Conservation (phyloP, 2,888 invertebrate genomes). For the Lycocerus yunnanus region DNA sequence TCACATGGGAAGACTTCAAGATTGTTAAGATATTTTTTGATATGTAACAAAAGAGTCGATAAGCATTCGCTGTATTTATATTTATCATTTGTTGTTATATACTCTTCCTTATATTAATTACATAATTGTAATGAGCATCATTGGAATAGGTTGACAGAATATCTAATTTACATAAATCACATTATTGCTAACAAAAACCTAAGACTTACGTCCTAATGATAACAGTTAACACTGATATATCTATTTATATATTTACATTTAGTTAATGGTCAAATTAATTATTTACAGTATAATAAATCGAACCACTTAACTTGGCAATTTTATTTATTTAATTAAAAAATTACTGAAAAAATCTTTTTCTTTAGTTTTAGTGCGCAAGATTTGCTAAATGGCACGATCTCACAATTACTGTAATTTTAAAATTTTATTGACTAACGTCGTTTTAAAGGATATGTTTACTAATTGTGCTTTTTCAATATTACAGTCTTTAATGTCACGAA, state of each 20-base stretch:
- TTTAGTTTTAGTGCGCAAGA: neutral
- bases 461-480: constrained; percentile 42
- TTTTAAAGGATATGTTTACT: constrained; percentile 48
- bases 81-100: constrained; percentile 3
- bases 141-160: constrained; percentile 23
- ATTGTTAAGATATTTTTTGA: constrained; percentile 48
- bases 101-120: constrained; percentile 7
- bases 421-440: constrained; percentile 39
- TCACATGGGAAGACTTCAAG: constrained; percentile 55
- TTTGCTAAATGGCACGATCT: neutral
- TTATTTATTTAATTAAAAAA: neutral
- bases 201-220: constrained; percentile 42
- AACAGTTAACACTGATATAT: constrained; percentile 56
- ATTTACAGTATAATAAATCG: constrained; percentile 9
- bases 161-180: constrained; percentile 22
- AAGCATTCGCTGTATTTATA: constrained; percentile 8
- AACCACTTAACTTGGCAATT: constrained; percentile 18
- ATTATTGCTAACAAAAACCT: constrained; percentile 26
- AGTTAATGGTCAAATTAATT: constrained; percentile 20
- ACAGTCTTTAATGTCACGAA: constrained; percentile 50
- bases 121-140: constrained; percentile 36
- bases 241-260: constrained; percentile 38
- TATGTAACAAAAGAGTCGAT: constrained; percentile 25
- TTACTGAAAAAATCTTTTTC: neutral
- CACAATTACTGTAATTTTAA: constrained; percentile 9